A percentile compares a stretch with the other conserved stretches of the same genome.
Conservation (phyloP, 2,797 vertebrate genomes). For the Chelidonichthys spinosus region DNA sequence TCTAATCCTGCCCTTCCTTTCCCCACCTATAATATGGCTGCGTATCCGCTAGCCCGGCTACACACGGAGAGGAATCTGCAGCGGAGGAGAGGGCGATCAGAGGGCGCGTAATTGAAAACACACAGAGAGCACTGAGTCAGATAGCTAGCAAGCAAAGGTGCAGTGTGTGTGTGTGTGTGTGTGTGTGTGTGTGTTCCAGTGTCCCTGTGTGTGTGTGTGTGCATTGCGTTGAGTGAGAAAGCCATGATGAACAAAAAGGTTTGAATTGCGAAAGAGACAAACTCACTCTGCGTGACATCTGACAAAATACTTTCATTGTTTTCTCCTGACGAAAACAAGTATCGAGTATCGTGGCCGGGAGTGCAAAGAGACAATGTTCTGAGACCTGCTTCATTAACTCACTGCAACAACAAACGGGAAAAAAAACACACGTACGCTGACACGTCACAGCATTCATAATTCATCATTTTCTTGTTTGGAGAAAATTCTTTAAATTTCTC, state of each 20-base stretch:
- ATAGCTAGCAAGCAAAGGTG: slow-evolving; percentile 80
- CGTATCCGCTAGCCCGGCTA: slow-evolving; percentile 62
- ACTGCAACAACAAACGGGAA: slow-evolving; percentile 7
- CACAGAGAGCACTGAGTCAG: slow-evolving; percentile 74
- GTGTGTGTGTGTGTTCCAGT: slow-evolving; percentile 23
- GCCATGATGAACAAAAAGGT: slow-evolving; percentile 81
- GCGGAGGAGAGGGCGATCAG: slow-evolving; percentile 74
- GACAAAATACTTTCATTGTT: slow-evolving; percentile 88
- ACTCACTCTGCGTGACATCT: slow-evolving; percentile 85
- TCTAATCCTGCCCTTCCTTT: slow-evolving; percentile 71
- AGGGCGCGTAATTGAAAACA: slow-evolving; percentile 86
- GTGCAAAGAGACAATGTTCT: slow-evolving; percentile 70
- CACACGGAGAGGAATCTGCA: slow-evolving; percentile 64
- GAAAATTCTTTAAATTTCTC: slow-evolving; percentile 15
- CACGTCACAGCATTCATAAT: neutral
- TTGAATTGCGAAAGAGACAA: slow-evolving; percentile 86
- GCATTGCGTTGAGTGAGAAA: slow-evolving; percentile 51
- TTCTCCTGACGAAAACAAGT: slow-evolving; percentile 84
- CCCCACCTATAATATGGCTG: slow-evolving; percentile 68
- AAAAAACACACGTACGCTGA: slow-evolving; percentile 12
- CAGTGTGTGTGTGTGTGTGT: slow-evolving; percentile 35
- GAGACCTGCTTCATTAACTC: slow-evolving; percentile 70
- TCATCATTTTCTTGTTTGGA: slow-evolving; percentile 35
- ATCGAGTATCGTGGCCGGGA: slow-evolving; percentile 76
- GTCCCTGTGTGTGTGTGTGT: slow-evolving; percentile 32